Conservation (phyloP, 2,888 invertebrate genomes). For the Geotrupes spiniger region DNA sequence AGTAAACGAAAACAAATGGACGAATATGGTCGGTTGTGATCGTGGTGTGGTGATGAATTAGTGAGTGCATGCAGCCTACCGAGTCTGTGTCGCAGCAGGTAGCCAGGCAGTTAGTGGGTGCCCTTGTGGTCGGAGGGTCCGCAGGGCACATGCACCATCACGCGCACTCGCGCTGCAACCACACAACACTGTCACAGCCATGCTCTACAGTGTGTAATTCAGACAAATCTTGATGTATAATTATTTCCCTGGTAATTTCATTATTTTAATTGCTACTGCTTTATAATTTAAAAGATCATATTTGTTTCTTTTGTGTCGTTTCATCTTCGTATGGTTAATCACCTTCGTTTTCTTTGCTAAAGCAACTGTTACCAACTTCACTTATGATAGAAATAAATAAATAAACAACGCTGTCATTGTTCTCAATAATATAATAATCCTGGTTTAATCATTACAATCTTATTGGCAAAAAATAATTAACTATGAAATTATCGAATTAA, state of each 20-base stretch:
- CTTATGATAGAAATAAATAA: too few relatives aligned
- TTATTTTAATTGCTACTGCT: too few relatives aligned
- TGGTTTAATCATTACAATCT: too few relatives aligned
- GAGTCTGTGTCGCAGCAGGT: conserved; percentile 48
- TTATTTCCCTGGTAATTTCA: conserved; percentile 3
- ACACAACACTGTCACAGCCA: conserved; percentile 50
- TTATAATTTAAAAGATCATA: too few relatives aligned
- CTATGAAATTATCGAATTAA: too few relatives aligned
- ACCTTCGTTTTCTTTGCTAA: too few relatives aligned
- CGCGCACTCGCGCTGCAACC: conserved; percentile 89
- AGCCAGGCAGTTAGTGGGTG: conserved; percentile 45
- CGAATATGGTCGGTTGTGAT: conserved; percentile 19
- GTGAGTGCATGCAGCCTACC: conserved; percentile 46
- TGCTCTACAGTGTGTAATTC: conserved; percentile 36
- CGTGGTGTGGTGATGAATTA: conserved; percentile 8
- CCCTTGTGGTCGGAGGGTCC: conserved; percentile 49
- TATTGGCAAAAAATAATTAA: too few relatives aligned
- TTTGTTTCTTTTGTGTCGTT: too few relatives aligned
- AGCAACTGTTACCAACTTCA: too few relatives aligned
- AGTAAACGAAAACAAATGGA: conserved; percentile 22
- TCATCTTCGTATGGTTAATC: too few relatives aligned
- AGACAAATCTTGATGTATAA: conserved; percentile 38
- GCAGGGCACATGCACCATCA: conserved; percentile 82
- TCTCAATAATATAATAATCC: too few relatives aligned
- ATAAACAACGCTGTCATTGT: too few relatives aligned